These are phyloP conservation scores for Siniperca obscura DNA, from an alignment of 2,797 vertebrate species.

Conservation along the genomic window DNA sequence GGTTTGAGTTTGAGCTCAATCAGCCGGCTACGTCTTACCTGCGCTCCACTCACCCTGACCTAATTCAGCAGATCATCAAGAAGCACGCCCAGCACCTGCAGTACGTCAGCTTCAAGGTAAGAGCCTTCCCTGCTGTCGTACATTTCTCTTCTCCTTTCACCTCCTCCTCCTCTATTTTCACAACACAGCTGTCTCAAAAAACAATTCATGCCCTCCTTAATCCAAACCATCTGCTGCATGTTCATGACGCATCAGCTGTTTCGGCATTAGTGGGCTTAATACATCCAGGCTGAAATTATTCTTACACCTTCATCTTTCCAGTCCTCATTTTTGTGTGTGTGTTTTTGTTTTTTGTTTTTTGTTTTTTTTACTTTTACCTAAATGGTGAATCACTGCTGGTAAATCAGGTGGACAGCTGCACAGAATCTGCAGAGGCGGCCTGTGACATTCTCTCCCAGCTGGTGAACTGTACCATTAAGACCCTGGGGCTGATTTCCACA, in stretches of 20 bases:
- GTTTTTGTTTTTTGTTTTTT: not conserved
- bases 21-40: conserved; percentile 92
- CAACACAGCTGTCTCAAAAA: conserved; percentile 41
- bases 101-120: conserved; percentile 93
- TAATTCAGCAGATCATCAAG: conserved; percentile 95
- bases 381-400: conserved; percentile 56
- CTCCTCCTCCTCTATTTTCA: conserved; percentile 39
- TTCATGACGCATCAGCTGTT: conserved; percentile 42
- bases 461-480: conserved; percentile 93
- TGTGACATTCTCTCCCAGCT: conserved; percentile 92
- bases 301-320: conserved; percentile 32
- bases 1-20: conserved; percentile 93
- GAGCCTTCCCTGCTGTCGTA: conserved; percentile 21
- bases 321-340: conserved; percentile 15
- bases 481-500: conserved; percentile 91
- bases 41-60: conserved; percentile 92
- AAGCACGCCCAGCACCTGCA: conserved; percentile 91
- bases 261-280: conserved; percentile 34
- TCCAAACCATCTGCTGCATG: conserved; percentile 59
- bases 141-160: conserved; percentile 26
- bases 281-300: conserved; percentile 43
- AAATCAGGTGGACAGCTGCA: conserved; percentile 91
- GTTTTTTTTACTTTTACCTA: not conserved
- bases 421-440: conserved; percentile 91
- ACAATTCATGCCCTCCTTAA: conserved; percentile 44